Percentiles rank a stretch among this genome's conserved stretches.
phyloP scores from a whole-genome alignment of 2,797 vertebrate species.

The Gastrophryne carolinensis region DNA sequence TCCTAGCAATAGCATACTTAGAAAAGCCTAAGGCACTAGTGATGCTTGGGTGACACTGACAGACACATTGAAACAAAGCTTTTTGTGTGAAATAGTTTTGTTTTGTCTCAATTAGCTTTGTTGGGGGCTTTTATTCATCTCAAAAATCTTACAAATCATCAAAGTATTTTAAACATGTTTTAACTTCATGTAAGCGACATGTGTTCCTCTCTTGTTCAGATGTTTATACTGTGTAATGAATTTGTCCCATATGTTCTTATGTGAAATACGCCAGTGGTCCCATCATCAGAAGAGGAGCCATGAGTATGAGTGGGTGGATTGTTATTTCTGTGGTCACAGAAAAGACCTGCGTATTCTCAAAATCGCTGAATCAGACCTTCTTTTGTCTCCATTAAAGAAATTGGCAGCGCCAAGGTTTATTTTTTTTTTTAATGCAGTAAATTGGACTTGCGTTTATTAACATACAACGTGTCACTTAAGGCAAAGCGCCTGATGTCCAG shows the following conservation, averaged over 20 bases:
- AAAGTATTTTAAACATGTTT: too few relatives aligned
- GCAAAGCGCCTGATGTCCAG: not conserved
- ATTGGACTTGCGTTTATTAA: not conserved
- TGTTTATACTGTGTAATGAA: not conserved
- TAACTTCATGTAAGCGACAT: not conserved
- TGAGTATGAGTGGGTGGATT: not conserved
- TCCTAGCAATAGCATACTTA: too few relatives aligned
- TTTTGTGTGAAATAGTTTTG: too few relatives aligned
- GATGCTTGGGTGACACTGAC: too few relatives aligned
- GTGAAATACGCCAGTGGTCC: not conserved
- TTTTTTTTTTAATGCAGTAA: not conserved
- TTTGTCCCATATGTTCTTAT: not conserved
- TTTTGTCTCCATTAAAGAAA: not conserved
- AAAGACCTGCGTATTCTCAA: not conserved
- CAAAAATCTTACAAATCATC: too few relatives aligned
- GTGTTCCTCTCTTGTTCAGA: not conserved
- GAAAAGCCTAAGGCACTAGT: too few relatives aligned
- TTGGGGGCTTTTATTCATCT: too few relatives aligned
- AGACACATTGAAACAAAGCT: too few relatives aligned
- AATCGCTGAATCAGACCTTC: not conserved
- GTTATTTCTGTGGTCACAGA: not conserved
- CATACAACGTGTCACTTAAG: not conserved
- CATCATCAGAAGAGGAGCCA: not conserved
- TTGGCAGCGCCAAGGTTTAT: not conserved
- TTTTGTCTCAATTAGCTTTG: too few relatives aligned